Evolutionary conservation across 2,888 invertebrate genomes (phyloP).

Genomic region (Oscheius myriophilus): DNA sequence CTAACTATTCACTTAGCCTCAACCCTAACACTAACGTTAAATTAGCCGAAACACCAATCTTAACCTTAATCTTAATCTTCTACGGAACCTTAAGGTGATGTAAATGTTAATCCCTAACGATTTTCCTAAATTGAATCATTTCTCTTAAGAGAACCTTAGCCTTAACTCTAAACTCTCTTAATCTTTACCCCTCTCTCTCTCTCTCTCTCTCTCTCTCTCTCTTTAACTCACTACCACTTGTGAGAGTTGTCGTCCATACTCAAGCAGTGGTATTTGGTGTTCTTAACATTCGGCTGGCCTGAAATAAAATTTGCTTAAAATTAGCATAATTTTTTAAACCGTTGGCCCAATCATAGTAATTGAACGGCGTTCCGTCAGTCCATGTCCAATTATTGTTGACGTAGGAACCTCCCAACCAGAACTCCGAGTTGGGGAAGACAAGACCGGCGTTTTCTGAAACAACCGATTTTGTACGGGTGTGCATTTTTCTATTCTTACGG

Average conservation of each 20-base stretch:
- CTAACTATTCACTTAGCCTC: too few species aligned
- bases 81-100: too few species aligned
- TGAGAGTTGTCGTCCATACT: slow-evolving; percentile 21
- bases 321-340: background rate
- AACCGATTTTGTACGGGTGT: background rate
- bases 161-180: too few species aligned
- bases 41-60: too few species aligned
- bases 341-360: slow-evolving; percentile 5
- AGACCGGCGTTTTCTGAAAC: slow-evolving; percentile 17
- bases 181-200: too few species aligned
- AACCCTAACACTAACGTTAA: too few species aligned
- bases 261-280: slow-evolving; percentile 14
- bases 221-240: slow-evolving; percentile 22
- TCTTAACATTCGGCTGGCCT: slow-evolving; percentile 19
- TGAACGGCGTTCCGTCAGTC: slow-evolving; percentile 15
- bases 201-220: too few species aligned
- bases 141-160: too few species aligned
- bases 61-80: too few species aligned
- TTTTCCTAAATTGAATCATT: too few species aligned
- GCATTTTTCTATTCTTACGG: background rate
- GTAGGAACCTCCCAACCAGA: slow-evolving; percentile 16
- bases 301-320: background rate
- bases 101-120: too few species aligned
- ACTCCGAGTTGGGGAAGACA: slow-evolving; percentile 15
- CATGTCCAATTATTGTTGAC: slow-evolving; percentile 9